Percentiles rank a stretch among this genome's conserved stretches.
phyloP scores from a whole-genome alignment of 92 coral and sea anemone species.

The Metridium senile region DNA sequence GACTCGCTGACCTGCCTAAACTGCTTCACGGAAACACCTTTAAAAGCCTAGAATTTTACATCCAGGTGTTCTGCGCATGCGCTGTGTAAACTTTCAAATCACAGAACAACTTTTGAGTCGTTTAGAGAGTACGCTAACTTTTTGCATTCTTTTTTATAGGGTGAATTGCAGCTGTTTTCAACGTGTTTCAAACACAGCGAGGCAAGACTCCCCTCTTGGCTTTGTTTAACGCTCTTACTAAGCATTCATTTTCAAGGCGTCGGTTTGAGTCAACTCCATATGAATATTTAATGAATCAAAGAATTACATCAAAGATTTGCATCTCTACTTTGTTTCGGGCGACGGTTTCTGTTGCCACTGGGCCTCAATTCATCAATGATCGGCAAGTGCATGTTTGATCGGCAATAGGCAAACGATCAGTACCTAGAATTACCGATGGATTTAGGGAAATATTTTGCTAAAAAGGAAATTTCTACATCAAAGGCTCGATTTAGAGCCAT shows the following conservation, averaged over 20 bases:
- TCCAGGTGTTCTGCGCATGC: constrained; percentile 83
- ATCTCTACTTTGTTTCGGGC: constrained; percentile 40
- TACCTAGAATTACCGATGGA: constrained; percentile 16
- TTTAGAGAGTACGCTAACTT: constrained; percentile 15
- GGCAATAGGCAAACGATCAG: constrained; percentile 29
- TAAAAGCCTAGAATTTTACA: constrained; percentile 11
- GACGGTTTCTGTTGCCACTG: constrained; percentile 34
- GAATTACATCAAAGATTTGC: constrained; percentile 46
- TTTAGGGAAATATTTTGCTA: neutral
- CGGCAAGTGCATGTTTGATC: constrained; percentile 28
- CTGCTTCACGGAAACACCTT: constrained; percentile 16
- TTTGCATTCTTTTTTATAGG: constrained; percentile 5
- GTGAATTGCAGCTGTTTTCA: constrained; percentile 21
- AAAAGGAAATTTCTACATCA: constrained; percentile 6
- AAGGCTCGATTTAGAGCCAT: constrained; percentile 20
- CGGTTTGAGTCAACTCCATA: constrained; percentile 46
- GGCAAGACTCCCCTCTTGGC: constrained; percentile 16
- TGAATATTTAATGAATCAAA: constrained; percentile 74
- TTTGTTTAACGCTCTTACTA: constrained; percentile 11
- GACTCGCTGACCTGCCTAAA: constrained; percentile 27
- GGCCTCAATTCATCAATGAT: constrained; percentile 20
- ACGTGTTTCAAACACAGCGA: constrained; percentile 6
- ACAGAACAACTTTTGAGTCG: constrained; percentile 46
- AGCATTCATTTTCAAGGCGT: constrained; percentile 15
- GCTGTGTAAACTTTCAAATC: constrained; percentile 54